Conservation (phyloP, 1,140 invertebrate species). For the Platorchestia sp. region DNA sequence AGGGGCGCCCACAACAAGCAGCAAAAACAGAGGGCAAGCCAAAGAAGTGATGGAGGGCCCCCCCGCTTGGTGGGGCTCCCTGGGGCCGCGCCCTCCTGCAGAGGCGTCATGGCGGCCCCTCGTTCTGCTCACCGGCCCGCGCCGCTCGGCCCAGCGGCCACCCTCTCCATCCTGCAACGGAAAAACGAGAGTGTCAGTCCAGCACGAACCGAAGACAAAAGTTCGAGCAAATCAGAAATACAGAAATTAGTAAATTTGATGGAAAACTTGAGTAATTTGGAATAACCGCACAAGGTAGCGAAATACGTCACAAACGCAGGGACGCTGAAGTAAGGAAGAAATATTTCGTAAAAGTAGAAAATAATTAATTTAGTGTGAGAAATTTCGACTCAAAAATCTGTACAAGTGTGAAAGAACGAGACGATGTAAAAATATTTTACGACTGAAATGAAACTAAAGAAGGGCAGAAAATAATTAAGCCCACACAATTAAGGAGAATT, state of each 20-base stretch:
- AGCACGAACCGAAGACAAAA: neutral
- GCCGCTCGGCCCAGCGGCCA: neutral
- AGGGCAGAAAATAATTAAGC: no score
- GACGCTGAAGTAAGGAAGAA: neutral
- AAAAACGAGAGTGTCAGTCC: neutral
- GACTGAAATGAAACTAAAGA: no score
- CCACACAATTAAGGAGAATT: no score
- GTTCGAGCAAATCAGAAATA: neutral
- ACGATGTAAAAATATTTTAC: no score
- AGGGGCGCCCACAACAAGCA: neutral
- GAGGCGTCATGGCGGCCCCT: conserved; percentile 47
- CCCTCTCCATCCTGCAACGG: conserved; percentile 35
- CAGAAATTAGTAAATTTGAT: neutral
- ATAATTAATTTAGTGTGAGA: no score
- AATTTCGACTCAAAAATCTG: no score
- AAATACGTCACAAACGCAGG: neutral
- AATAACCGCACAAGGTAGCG: neutral
- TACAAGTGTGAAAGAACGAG: no score
- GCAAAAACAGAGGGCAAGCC: neutral
- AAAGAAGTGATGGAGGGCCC: neutral
- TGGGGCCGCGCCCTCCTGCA: conserved; percentile 47
- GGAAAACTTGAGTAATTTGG: neutral
- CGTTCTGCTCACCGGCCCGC: conserved; percentile 27
- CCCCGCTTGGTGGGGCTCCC: neutral
- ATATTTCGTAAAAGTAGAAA: neutral